Percentiles rank a stretch among this genome's conserved stretches.
Conservation (phyloP, 2,797 vertebrate species). For the Xiphorhynchus erythropygius region DNA sequence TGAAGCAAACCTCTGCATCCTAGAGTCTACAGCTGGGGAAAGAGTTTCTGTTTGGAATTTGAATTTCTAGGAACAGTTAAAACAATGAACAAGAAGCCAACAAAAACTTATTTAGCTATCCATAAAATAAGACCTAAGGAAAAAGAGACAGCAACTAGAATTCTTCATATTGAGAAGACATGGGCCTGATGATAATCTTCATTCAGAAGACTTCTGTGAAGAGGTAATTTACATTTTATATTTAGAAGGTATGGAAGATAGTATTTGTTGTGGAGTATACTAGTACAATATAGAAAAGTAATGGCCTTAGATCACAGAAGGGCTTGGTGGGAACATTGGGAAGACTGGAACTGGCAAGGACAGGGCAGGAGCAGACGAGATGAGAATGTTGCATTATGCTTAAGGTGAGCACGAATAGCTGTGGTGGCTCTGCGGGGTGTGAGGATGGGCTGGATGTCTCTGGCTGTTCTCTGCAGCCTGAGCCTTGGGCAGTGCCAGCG, state of each 20-base stretch:
- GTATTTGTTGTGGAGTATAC: not conserved
- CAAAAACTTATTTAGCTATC: not conserved
- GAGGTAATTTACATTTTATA: not conserved
- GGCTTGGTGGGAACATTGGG: not conserved
- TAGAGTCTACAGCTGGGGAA: not conserved
- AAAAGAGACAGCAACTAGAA: not conserved
- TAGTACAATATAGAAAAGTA: not conserved
- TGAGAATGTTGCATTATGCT: not conserved
- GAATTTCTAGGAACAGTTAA: not conserved
- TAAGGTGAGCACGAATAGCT: not conserved
- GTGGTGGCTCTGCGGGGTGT: not conserved
- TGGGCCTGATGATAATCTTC: not conserved
- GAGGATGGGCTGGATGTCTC: not conserved
- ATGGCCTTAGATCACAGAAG: not conserved
- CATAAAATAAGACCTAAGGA: not conserved
- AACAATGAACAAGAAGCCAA: not conserved
- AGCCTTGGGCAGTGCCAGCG: fast-evolving
- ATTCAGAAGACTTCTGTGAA: not conserved
- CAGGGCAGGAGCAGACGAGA: not conserved
- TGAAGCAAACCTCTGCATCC: not conserved
- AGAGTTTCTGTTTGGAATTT: not conserved
- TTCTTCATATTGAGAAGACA: not conserved
- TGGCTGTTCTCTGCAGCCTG: not conserved
- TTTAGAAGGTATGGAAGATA: not conserved
- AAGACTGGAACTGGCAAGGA: not conserved